Percentiles rank a stretch among this genome's conserved stretches.
These are phyloP conservation scores for Sebastes kiyomatsui DNA, from an alignment of 2,797 vertebrate genomes.

Conservation along the genomic window DNA sequence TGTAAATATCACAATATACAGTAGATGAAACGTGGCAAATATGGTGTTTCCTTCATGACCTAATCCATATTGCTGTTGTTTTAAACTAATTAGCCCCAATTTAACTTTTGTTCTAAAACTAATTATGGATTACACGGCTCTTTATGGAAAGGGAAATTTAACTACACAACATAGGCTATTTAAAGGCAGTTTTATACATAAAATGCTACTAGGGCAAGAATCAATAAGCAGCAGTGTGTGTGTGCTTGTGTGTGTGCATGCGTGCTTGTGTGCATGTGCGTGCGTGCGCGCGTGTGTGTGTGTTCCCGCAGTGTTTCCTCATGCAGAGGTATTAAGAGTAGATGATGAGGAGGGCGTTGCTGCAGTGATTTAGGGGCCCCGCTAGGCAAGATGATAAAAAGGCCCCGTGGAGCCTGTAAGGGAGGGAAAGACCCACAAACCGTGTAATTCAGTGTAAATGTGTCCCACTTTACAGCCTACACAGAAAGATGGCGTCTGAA, in stretches of 20 bases:
- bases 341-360: slow-evolving; percentile 53
- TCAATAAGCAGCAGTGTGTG: background rate
- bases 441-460: background rate
- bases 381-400: slow-evolving; percentile 65
- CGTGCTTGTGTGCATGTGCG: background rate
- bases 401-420: slow-evolving; percentile 20
- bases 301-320: slow-evolving; percentile 17
- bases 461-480: slow-evolving; percentile 44
- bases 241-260: background rate
- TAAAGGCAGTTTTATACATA: slow-evolving; percentile 4
- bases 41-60: background rate
- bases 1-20: background rate
- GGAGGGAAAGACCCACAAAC: slow-evolving; percentile 15
- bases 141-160: background rate
- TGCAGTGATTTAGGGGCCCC: slow-evolving; percentile 69
- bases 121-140: background rate
- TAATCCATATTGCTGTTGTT: background rate
- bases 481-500: slow-evolving; percentile 2
- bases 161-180: background rate
- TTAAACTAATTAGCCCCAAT: background rate
- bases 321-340: slow-evolving; percentile 42
- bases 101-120: background rate
- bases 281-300: background rate
- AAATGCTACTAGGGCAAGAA: background rate
- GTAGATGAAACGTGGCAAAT: background rate